Evolutionary conservation across 2,888 invertebrate species (phyloP).

Genomic region (Catotricha subobsoleta): DNA sequence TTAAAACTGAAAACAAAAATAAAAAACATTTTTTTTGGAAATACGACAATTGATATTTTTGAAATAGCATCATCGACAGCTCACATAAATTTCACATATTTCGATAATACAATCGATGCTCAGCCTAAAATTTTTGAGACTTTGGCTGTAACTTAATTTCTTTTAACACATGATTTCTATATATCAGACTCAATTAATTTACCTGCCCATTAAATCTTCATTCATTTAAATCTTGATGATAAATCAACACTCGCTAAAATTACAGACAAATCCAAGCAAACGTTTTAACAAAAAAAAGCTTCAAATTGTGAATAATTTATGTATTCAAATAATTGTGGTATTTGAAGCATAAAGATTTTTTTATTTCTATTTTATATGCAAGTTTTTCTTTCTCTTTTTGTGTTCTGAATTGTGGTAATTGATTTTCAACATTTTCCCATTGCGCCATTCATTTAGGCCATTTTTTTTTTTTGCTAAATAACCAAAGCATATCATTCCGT

Average conservation of each 20-base stretch:
- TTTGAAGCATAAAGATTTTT: constrained; percentile 19
- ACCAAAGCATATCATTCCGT: constrained; percentile 23
- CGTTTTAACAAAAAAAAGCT: constrained; percentile 10
- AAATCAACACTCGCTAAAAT: constrained; percentile 52
- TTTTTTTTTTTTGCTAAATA: constrained; percentile 31
- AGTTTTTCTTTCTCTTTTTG: constrained; percentile 21
- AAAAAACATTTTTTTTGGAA: constrained; percentile 38
- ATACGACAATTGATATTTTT: constrained; percentile 34
- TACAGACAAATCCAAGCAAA: constrained; percentile 39
- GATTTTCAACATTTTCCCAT: constrained; percentile 32
- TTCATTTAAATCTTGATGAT: constrained; percentile 41
- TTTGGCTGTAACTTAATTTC: no score
- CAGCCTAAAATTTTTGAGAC: constrained; percentile 33
- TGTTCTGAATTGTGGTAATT: constrained; percentile 22
- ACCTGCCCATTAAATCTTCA: constrained; percentile 37
- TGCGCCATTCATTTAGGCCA: constrained; percentile 34
- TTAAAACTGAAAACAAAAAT: no score
- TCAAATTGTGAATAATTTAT: constrained; percentile 17
- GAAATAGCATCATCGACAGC: constrained; percentile 34
- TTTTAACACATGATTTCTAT: no score
- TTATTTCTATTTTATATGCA: constrained; percentile 26
- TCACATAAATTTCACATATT: constrained; percentile 32
- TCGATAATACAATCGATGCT: constrained; percentile 34
- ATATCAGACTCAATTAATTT: no score
- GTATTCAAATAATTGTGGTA: constrained; percentile 19